Base-by-base conservation (phyloP, 2,888 invertebrate genomes). In the Lamellibrachia satsuma region DNA sequence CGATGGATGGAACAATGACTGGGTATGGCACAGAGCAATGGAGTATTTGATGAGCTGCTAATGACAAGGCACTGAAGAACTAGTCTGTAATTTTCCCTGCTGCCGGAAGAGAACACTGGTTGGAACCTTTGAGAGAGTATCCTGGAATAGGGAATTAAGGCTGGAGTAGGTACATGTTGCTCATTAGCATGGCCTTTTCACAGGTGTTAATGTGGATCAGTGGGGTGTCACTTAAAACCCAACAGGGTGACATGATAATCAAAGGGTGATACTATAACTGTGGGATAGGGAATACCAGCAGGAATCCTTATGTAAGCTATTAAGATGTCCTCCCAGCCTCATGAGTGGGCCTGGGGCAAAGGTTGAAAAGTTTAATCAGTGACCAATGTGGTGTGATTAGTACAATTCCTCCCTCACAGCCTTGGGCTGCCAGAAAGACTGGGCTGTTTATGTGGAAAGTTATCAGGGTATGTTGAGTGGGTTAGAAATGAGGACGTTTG, bases 191-290 rank as follows among this genome's bases (percentile, higher is more conserved):
- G 22, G 75, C 75, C 75, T 75, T 75, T 75, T 75, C 75, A 75
- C 75, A 75, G 75, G 75, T 75, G 75, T 75, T 75, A n/a, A 75
- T 75, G 75, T 3, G 75, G 4, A 75, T 75, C 75, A 22, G 22
- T 22, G 15, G 75, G 75, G 22, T 22, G 75, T 15, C 75, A 75
- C 75, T 75, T 75, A 11, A 75, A 75, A 6, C 75, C 22, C 75
- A 75, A 22, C 22, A 75, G n/a, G n/a, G 75, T 75, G n/a, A 75
- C 75, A 39, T 75, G 75, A 15, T 75, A 75, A 75, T 75, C 75
- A 75, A 75, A 75, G 75, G 75, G 75, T 22, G 75, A 75, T 75
- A 75, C 75, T 75, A 75, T 75, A 75, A 75, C 75, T 75, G 75
- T 75, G 75, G 22, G 75, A 39, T 39, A 39, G 39, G 39, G 39